Evolutionary conservation across 64 coral and sea anemone species (phyloP).

Genomic region (Montipora cactus): DNA sequence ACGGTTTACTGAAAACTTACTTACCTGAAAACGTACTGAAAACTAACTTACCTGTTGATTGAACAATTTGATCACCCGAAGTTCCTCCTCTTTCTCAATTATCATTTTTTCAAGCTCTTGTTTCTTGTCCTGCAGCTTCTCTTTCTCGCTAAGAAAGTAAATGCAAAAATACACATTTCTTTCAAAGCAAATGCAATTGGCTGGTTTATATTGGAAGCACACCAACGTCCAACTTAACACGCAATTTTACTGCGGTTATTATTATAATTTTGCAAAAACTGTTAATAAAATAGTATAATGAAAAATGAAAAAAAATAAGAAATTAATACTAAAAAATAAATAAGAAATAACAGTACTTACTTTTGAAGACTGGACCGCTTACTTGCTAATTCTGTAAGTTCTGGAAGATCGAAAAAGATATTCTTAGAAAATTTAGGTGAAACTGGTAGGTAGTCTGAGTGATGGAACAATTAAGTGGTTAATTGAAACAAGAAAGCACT

Average conservation of each 20-base stretch:
- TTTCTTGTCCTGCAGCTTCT: constrained; percentile 26
- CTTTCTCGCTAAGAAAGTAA: constrained; percentile 51
- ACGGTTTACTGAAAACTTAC: not conserved
- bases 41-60: not conserved
- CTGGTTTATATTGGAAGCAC: too few relatives aligned
- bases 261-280: too few relatives aligned
- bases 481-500: too few relatives aligned
- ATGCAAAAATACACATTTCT: too few relatives aligned
- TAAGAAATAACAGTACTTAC: not conserved
- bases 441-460: too few relatives aligned
- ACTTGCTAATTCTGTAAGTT: not conserved
- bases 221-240: too few relatives aligned
- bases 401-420: not conserved
- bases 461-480: too few relatives aligned
- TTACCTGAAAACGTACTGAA: too few relatives aligned
- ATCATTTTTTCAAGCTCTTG: constrained; percentile 41
- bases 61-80: constrained; percentile 12
- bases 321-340: not conserved
- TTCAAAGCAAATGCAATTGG: too few relatives aligned
- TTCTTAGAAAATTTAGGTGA: too few relatives aligned
- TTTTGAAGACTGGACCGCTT: not conserved
- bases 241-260: too few relatives aligned
- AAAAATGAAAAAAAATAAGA: not conserved
- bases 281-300: not conserved
- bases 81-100: constrained; percentile 49